phyloP scores from a whole-genome alignment of 1,140 invertebrate species.

The Callitettix versicolor region DNA sequence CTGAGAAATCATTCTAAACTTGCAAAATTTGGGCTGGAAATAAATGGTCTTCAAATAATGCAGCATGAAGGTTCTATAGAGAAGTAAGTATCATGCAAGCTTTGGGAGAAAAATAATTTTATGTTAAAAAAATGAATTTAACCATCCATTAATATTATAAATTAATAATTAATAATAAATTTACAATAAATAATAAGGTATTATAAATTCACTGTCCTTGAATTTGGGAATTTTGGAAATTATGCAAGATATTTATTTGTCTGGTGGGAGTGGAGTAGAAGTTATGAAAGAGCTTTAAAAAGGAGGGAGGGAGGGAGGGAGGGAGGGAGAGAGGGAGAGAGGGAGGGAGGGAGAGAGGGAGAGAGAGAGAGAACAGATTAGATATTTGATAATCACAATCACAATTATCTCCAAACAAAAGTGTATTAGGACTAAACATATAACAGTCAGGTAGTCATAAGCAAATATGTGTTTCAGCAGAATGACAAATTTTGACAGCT shows the following conservation, averaged over 20 bases:
- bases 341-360: no score
- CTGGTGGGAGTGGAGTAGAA: not conserved
- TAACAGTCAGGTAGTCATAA: no score
- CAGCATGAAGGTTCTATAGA: constrained; percentile 7
- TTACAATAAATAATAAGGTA: not conserved
- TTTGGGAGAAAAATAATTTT: not conserved
- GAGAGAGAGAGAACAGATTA: no score
- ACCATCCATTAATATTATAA: no score
- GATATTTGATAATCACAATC: no score
- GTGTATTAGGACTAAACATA: no score
- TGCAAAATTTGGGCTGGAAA: not conserved
- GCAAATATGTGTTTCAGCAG: no score
- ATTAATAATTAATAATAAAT: not conserved
- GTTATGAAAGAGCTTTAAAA: no score
- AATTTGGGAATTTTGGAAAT: constrained; percentile 1
- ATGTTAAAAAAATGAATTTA: not conserved
- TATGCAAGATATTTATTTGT: not conserved
- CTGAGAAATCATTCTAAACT: constrained; percentile 6
- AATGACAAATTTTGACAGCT: no score
- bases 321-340: no score
- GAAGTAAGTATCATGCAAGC: constrained; percentile 7
- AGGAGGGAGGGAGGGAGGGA: no score
- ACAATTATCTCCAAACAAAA: no score
- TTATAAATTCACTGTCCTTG: not conserved
- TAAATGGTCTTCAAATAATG: not conserved